Evolutionary conservation across 2,113 vertebrate species (phyloP).

Genomic region (Melospiza melodia): DNA sequence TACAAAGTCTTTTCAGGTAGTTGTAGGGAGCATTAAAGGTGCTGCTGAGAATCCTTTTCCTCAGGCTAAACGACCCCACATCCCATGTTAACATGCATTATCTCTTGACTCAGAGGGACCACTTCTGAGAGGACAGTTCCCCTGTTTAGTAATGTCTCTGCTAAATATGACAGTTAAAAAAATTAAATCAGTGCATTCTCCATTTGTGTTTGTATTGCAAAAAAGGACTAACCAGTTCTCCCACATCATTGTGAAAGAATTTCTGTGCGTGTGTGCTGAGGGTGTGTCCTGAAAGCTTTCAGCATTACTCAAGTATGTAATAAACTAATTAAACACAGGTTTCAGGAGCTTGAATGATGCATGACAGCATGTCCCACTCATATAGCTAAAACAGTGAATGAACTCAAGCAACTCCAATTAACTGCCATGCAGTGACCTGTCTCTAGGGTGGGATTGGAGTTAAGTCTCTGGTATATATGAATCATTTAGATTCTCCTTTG

Average conservation of each 20-base stretch:
- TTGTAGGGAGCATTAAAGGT: not conserved
- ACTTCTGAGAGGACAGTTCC: not conserved
- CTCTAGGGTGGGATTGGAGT: not conserved
- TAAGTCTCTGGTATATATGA: not conserved
- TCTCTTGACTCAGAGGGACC: not conserved
- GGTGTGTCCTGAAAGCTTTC: not conserved
- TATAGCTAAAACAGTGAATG: not conserved
- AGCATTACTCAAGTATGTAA: not conserved
- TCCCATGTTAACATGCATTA: not conserved
- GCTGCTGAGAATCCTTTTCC: not conserved
- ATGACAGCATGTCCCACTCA: not conserved
- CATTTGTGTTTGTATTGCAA: not conserved
- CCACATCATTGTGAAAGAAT: not conserved
- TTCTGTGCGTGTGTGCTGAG: not conserved
- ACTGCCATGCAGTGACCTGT: not conserved
- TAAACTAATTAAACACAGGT: not conserved
- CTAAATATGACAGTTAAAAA: not conserved
- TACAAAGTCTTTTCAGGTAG: not conserved
- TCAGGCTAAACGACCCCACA: not conserved
- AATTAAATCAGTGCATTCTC: rapidly evolving
- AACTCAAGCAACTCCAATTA: not conserved
- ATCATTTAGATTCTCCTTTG: not conserved
- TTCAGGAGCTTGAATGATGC: not conserved
- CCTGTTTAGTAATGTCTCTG: not conserved
- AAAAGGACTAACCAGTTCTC: not conserved